A percentile compares a stretch with the other conserved stretches of the same genome.
These are phyloP conservation scores for Margarornis squamiger DNA, from an alignment of 2,797 vertebrate genomes.

Conservation along the genomic window DNA sequence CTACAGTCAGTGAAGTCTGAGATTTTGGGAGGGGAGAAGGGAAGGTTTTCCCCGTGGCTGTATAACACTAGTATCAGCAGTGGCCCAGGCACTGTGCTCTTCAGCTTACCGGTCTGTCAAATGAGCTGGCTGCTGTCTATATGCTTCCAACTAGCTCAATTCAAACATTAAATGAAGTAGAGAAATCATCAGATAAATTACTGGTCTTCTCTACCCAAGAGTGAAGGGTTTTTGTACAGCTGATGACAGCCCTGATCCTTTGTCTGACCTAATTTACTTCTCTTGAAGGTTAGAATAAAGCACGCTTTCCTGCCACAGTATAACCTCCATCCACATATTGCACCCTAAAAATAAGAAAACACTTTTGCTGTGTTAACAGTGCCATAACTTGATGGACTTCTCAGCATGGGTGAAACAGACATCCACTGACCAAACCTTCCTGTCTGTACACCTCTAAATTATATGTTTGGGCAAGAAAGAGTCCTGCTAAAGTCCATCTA, in stretches of 20 bases:
- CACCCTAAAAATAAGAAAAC: not conserved
- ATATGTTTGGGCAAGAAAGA: not conserved
- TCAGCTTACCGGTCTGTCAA: not conserved
- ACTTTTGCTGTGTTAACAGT: not conserved
- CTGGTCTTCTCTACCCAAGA: constrained; percentile 58
- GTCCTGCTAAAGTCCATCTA: not conserved
- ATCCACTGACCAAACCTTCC: not conserved
- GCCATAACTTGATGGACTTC: not conserved
- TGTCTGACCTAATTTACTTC: constrained; percentile 82
- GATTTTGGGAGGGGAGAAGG: not conserved
- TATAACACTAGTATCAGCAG: not conserved
- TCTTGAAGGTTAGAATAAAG: constrained; percentile 75
- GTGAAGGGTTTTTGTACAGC: constrained; percentile 65
- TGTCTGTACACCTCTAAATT: not conserved
- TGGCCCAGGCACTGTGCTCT: not conserved
- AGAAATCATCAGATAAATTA: constrained; percentile 76
- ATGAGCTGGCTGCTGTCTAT: constrained; percentile 18
- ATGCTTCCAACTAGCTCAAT: constrained; percentile 9
- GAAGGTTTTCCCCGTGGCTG: not conserved
- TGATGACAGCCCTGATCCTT: constrained; percentile 74
- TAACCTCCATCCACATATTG: constrained; percentile 16
- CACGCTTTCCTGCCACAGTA: constrained; percentile 29
- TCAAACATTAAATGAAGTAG: constrained; percentile 64
- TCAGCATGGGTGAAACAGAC: not conserved
- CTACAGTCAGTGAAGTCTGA: not conserved